Evolutionary conservation across 2,797 vertebrate genomes (phyloP).

Genomic region (Hydrophis major): DNA sequence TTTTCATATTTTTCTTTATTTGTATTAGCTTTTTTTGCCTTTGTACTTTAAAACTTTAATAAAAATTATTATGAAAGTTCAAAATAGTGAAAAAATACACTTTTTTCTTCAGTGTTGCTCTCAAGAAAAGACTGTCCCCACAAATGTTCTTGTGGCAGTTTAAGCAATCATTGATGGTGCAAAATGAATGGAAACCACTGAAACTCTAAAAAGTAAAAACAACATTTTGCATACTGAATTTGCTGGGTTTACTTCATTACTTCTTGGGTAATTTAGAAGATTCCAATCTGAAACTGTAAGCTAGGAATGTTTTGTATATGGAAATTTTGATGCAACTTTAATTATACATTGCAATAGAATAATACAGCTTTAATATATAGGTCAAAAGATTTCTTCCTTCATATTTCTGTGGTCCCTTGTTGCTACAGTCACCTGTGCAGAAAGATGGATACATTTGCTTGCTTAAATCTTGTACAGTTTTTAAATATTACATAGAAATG

Average conservation of each 20-base stretch:
- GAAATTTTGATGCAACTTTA: conserved; percentile 37
- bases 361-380: conserved; percentile 25
- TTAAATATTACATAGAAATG: neutral
- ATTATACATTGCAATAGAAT: conserved; percentile 27
- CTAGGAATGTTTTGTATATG: conserved; percentile 1
- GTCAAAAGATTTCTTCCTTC: conserved; percentile 32
- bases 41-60: neutral
- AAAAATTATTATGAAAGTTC: neutral
- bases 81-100: neutral
- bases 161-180: neutral
- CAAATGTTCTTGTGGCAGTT: neutral
- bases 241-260: neutral
- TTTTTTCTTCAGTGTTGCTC: neutral
- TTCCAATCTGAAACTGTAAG: neutral
- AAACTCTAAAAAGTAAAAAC: neutral
- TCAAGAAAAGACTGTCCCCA: neutral
- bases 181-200: neutral
- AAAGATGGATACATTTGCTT: neutral
- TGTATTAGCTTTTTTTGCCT: neutral
- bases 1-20: neutral
- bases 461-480: conserved; percentile 9
- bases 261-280: neutral
- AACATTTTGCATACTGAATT: neutral
- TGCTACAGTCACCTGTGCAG: neutral
- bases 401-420: neutral